Evolutionary conservation across 2,888 invertebrate species (phyloP).

Genomic region (Mythimna vitellina): DNA sequence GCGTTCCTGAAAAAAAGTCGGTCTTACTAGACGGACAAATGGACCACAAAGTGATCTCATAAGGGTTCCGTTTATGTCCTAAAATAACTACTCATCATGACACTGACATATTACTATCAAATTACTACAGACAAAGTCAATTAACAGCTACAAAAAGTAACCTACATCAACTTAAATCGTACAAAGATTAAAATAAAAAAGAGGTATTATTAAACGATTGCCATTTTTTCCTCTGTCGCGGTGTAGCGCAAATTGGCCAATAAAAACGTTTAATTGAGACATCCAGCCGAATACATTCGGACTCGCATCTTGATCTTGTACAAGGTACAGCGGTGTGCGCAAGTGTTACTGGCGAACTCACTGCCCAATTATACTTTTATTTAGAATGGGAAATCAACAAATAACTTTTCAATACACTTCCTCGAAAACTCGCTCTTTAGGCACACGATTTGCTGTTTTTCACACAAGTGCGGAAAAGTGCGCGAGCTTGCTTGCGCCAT

Average conservation of each 20-base stretch:
- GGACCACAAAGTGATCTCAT: too few relatives aligned
- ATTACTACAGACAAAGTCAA: slow-evolving; percentile 11
- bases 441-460: too few relatives aligned
- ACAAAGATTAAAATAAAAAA: slow-evolving; percentile 51
- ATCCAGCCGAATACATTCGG: slow-evolving; percentile 75
- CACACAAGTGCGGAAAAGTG: too few relatives aligned
- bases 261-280: slow-evolving; percentile 85
- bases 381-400: too few relatives aligned
- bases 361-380: too few relatives aligned
- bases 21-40: too few relatives aligned
- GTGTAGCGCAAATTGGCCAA: slow-evolving; percentile 78
- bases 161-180: slow-evolving; percentile 57
- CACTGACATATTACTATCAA: slow-evolving; percentile 19
- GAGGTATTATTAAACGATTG: slow-evolving; percentile 45
- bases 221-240: slow-evolving; percentile 59
- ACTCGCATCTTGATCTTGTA: slow-evolving; percentile 74
- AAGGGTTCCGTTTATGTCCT: too few relatives aligned
- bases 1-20: too few relatives aligned
- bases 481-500: too few relatives aligned
- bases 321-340: slow-evolving; percentile 65
- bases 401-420: too few relatives aligned
- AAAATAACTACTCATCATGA: slow-evolving; percentile 7
- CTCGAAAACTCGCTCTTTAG: too few relatives aligned
- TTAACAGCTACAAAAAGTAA: slow-evolving; percentile 44
- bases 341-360: slow-evolving; percentile 48